These are phyloP conservation scores for Mellilla xanthometata DNA, from an alignment of 2,888 invertebrate species.

Conservation along the genomic window DNA sequence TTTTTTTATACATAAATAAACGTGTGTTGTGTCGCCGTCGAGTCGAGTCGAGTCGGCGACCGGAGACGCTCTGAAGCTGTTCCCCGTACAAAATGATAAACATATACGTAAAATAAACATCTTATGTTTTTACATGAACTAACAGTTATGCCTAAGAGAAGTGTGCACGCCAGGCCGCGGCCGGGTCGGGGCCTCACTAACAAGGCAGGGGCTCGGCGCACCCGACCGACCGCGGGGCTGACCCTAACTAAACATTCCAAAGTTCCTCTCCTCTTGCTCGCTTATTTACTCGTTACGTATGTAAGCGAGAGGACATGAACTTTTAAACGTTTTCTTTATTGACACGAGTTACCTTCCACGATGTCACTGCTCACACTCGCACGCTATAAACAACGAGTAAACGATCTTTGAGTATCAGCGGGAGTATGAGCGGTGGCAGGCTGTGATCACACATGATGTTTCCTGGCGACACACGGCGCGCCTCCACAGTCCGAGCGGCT, in stretches of 20 bases:
- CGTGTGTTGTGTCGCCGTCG: neutral
- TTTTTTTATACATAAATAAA: slow-evolving; percentile 65
- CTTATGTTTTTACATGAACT: slow-evolving; percentile 78
- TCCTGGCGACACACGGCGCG: too few species aligned
- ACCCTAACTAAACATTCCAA: too few species aligned
- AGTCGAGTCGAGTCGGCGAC: neutral
- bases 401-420: too few species aligned
- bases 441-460: too few species aligned
- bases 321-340: too few species aligned
- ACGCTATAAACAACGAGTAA: neutral
- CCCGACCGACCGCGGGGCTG: too few species aligned
- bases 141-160: slow-evolving; percentile 78
- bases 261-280: too few species aligned
- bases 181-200: neutral
- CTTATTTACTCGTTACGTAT: slow-evolving; percentile 16
- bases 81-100: slow-evolving; percentile 55
- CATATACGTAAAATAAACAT: slow-evolving; percentile 76
- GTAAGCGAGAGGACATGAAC: too few species aligned
- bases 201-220: slow-evolving; percentile 1
- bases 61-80: too few species aligned
- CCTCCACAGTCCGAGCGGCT: slow-evolving; percentile 26
- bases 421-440: too few species aligned
- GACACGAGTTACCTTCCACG: slow-evolving; percentile 28
- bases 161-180: slow-evolving; percentile 49
- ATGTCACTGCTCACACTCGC: slow-evolving; percentile 18